Base-by-base conservation (phyloP, 2,888 invertebrate species). In the Spodoptera picta region DNA sequence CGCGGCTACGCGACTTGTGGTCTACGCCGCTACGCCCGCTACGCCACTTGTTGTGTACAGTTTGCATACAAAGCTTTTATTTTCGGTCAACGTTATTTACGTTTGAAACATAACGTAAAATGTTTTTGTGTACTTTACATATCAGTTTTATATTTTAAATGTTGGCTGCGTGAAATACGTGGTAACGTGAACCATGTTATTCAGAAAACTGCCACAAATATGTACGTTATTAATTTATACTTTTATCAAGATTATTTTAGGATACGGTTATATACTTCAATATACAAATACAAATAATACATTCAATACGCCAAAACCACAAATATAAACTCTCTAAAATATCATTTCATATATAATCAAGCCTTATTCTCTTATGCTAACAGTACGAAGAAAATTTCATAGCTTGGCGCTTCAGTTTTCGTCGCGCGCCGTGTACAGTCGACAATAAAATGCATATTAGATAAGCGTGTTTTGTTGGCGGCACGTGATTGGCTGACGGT, bases 361-460 rank as follows among this genome's bases (percentile, higher is more conserved):
- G 36, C 2, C 69, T 60, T 79, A 75, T 82, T 84, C 60, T 89
- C 36, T 36, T 36, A 36, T 36, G 85, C 86, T 52, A 65, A 83
- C 90, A 56, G 67, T 90, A 81, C 88, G 47, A 50, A 57, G 72
- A 74, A 76, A 81, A 80, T 83, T 83, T 82, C 79, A 77, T 75
- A 73, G 77, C 70, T 73, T 77, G 73, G 52, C 78, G 76, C 69
- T 69, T 71, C 70, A 81, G 84, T 84, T 87, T 84, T 86, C 85
- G 87, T 84, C 86, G 85, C 85, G 83, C 79, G 77, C 80, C 76
- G 71, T 81, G 84, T 84, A 87, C 85, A 77, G 79, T 84, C 85
- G 82, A 88, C 90, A 92, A 90, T 92, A 92, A 92, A 92, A 94
- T 93, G 93, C 93, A 93, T 94, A 93, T 93, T 93, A 93, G 89